Evolutionary conservation across 2,797 vertebrate species (phyloP).

Genomic region (Perodicticus potto): DNA sequence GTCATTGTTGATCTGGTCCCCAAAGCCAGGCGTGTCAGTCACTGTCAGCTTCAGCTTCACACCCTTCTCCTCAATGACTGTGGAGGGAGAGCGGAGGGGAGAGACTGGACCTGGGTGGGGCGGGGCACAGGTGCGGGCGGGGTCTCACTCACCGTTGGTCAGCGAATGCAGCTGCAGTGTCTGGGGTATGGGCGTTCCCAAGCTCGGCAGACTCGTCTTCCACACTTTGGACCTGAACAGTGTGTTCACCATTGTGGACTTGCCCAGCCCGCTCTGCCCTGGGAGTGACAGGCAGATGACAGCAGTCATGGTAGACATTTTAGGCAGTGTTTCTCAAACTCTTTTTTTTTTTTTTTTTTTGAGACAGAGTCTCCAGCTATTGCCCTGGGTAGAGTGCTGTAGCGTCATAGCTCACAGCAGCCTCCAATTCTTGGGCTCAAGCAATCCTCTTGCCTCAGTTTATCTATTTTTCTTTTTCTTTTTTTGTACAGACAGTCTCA

Average conservation of each 20-base stretch:
- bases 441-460: too few relatives aligned
- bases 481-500: too few relatives aligned
- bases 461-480: too few relatives aligned
- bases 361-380: too few relatives aligned
- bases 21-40: conserved; percentile 94
- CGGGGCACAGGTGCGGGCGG: fast-evolving
- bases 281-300: conserved; percentile 3
- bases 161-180: conserved; percentile 94
- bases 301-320: fast-evolving
- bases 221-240: conserved; percentile 97
- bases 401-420: too few relatives aligned
- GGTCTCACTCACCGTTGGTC: conserved; percentile 90
- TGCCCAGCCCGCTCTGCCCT: conserved; percentile 98
- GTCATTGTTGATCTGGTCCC: conserved; percentile 95
- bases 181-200: conserved; percentile 91
- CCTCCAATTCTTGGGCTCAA: too few relatives aligned
- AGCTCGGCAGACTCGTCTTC: conserved; percentile 89
- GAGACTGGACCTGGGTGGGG: not conserved
- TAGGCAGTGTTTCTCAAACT: not conserved
- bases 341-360: not conserved
- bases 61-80: conserved; percentile 94
- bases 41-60: conserved; percentile 94
- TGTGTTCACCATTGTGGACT: conserved; percentile 97
- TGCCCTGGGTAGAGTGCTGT: too few relatives aligned
- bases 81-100: not conserved